Evolutionary conservation across 2,888 invertebrate species (phyloP).

Genomic region (Netelia fuscicornis): DNA sequence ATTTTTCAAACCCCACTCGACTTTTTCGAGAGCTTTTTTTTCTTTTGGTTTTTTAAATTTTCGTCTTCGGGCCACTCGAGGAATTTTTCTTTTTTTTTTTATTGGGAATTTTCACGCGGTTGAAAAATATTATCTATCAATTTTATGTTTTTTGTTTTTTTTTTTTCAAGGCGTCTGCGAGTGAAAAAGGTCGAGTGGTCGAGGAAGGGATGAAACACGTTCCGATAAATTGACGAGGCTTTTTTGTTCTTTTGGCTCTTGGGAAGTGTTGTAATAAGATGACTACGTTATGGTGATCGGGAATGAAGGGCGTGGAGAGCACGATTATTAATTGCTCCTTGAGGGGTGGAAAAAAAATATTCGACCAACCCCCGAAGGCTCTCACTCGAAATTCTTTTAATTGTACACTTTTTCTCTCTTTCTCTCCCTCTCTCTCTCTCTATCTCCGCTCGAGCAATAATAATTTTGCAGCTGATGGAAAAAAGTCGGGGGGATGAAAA

Average conservation of each 20-base stretch:
- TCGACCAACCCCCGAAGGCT: constrained; percentile 61
- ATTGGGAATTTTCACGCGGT: constrained; percentile 8
- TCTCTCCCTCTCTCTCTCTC: no score
- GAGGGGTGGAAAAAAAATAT: constrained; percentile 64
- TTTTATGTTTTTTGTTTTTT: constrained; percentile 46
- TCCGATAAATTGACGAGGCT: constrained; percentile 79
- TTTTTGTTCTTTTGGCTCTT: constrained; percentile 26
- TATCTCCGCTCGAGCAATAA: neutral
- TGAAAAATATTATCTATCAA: constrained; percentile 76
- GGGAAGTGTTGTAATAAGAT: constrained; percentile 77
- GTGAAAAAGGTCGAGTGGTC: constrained; percentile 78
- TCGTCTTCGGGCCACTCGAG: neutral
- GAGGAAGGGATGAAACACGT: constrained; percentile 70
- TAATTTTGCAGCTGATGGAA: neutral
- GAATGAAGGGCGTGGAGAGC: constrained; percentile 63
- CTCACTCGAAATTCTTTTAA: constrained; percentile 51
- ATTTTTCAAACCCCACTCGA: neutral
- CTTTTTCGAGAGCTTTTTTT: constrained; percentile 33
- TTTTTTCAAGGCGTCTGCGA: constrained; percentile 66
- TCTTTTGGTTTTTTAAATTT: neutral
- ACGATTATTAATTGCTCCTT: constrained; percentile 80
- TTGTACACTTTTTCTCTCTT: neutral
- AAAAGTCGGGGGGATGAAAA: no score
- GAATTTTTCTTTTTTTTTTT: constrained; percentile 14
- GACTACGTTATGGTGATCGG: constrained; percentile 77